These are phyloP conservation scores for Tetranychus piercei DNA, from an alignment of 2,888 invertebrate species.

Conservation along the genomic window DNA sequence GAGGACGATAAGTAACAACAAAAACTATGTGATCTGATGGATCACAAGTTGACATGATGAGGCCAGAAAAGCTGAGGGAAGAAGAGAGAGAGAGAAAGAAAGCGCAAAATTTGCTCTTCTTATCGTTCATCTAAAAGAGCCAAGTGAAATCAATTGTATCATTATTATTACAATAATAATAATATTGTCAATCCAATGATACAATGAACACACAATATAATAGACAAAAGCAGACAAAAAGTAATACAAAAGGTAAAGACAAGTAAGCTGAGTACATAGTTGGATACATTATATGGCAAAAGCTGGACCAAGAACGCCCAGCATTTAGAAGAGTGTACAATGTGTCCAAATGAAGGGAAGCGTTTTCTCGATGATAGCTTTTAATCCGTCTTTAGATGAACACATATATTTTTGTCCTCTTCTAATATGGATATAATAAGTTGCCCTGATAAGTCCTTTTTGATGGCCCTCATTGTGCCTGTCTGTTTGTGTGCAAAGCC, in stretches of 20 bases:
- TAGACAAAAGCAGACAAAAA: not conserved
- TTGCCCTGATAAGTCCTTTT: too few species aligned
- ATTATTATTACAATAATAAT: not conserved
- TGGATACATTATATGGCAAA: not conserved
- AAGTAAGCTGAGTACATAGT: not conserved
- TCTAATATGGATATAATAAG: too few species aligned
- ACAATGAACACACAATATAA: not conserved
- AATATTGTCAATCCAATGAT: not conserved
- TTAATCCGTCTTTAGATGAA: conserved; percentile 5
- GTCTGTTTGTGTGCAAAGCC: too few species aligned
- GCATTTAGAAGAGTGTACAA: not conserved
- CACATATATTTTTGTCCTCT: not conserved
- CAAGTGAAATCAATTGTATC: not conserved
- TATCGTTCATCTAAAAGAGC: not conserved
- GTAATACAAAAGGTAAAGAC: not conserved
- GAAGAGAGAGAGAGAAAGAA: conserved; percentile 1
- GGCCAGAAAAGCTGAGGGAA: not conserved
- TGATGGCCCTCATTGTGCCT: too few species aligned
- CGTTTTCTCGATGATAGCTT: not conserved
- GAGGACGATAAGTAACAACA: not conserved
- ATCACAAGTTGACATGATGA: not conserved
- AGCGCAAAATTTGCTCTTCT: not conserved
- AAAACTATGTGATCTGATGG: not conserved
- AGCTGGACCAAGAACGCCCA: not conserved
- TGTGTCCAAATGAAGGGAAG: not conserved